Evolutionary conservation across 2,113 vertebrate species (phyloP).

Genomic region (Bambusicola thoracicus): DNA sequence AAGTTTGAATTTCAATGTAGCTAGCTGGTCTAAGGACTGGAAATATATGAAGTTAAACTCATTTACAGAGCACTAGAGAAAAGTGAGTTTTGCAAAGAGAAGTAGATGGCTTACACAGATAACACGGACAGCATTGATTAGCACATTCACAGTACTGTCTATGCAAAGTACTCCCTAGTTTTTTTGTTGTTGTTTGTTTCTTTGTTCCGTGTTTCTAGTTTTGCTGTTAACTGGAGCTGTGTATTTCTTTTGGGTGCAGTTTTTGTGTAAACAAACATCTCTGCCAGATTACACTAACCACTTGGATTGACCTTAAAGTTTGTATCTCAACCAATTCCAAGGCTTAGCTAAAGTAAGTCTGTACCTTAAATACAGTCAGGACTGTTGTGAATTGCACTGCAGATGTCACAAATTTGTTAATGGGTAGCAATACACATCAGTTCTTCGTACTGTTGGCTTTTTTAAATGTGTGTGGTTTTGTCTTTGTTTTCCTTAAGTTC

Average conservation of each 20-base stretch:
- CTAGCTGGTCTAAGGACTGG: background rate
- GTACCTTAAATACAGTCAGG: background rate
- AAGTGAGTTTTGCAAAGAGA: background rate
- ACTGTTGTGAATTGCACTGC: background rate
- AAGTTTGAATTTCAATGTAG: background rate
- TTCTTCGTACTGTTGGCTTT: background rate
- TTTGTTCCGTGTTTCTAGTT: background rate
- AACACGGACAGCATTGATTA: background rate
- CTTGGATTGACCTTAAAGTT: background rate
- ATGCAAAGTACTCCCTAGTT: background rate
- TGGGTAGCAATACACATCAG: background rate
- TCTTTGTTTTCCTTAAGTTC: background rate
- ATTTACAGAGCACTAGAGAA: background rate
- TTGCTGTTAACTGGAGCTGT: background rate
- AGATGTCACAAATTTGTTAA: background rate
- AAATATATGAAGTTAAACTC: background rate
- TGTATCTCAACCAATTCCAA: background rate
- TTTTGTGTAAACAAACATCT: background rate
- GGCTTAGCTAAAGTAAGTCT: background rate
- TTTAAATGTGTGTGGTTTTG: background rate
- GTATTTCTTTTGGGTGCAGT: background rate
- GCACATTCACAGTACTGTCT: background rate
- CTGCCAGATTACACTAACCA: background rate
- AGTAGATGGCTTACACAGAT: background rate
- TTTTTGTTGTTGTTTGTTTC: background rate